Evolutionary conservation across 2,888 invertebrate genomes (phyloP).

Genomic region (Melinaea menophilus): DNA sequence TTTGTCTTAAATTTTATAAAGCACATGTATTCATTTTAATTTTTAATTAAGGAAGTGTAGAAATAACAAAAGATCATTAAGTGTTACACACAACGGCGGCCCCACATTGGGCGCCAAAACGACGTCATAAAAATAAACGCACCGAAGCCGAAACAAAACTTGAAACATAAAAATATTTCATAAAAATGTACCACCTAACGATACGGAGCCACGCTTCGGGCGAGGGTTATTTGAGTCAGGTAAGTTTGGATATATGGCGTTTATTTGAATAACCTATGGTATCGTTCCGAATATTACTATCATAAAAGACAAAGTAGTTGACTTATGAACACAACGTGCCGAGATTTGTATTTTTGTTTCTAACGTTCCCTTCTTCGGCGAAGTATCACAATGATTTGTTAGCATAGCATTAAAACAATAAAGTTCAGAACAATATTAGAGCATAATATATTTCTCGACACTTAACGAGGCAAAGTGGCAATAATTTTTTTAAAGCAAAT

Average conservation of each 20-base stretch:
- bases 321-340: not conserved
- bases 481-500: no score
- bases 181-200: slow-evolving; percentile 19
- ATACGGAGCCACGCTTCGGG: slow-evolving; percentile 6
- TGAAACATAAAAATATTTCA: slow-evolving; percentile 26
- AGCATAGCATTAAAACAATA: no score
- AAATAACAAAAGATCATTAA: slow-evolving; percentile 19
- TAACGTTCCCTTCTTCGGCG: no score
- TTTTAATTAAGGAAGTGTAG: slow-evolving; percentile 3
- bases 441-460: no score
- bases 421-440: no score
- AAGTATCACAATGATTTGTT: no score
- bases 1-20: no score
- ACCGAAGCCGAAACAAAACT: slow-evolving; percentile 22
- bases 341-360: not conserved
- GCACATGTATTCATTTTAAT: not conserved
- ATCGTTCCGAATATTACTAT: not conserved
- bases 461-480: no score
- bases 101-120: slow-evolving; percentile 29
- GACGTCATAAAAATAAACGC: slow-evolving; percentile 26
- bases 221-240: slow-evolving; percentile 14
- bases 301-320: not conserved
- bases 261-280: slow-evolving; percentile 5
- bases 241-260: slow-evolving; percentile 12
- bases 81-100: slow-evolving; percentile 16